Evolutionary conservation across 2,888 invertebrate genomes (phyloP).

Genomic region (Taphrorychus bicolor): DNA sequence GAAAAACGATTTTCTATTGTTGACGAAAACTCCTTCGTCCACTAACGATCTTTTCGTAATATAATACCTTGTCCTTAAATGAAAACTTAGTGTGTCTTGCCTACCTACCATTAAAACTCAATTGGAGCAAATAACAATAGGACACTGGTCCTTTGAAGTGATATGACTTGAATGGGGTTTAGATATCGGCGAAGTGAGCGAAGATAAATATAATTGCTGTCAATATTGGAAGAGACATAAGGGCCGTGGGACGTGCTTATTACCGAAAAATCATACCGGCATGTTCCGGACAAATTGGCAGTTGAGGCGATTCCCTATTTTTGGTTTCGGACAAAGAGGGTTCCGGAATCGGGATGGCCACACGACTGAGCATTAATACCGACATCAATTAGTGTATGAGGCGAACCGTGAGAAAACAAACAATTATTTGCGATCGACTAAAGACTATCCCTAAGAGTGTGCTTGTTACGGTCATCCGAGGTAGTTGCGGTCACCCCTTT

Average conservation of each 20-base stretch:
- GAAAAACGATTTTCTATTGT: no score
- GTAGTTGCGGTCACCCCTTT: constrained; percentile 45
- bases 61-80: not conserved
- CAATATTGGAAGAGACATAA: constrained; percentile 42
- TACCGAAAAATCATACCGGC: constrained; percentile 55
- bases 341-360: constrained; percentile 52
- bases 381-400: constrained; percentile 61
- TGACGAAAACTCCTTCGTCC: no score
- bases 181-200: constrained; percentile 45
- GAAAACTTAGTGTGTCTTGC: not conserved
- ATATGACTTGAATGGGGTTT: constrained; percentile 21
- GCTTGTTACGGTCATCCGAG: constrained; percentile 58
- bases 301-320: constrained; percentile 55
- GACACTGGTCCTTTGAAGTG: not conserved
- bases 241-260: constrained; percentile 49
- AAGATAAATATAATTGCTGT: constrained; percentile 52
- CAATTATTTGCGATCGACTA: constrained; percentile 58
- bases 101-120: not conserved
- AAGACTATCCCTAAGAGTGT: constrained; percentile 57
- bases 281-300: constrained; percentile 53
- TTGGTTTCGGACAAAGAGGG: constrained; percentile 54
- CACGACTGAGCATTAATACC: constrained; percentile 59
- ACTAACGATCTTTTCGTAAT: no score
- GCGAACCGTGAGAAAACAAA: constrained; percentile 62
- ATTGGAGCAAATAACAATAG: not conserved